Evolutionary conservation across 2,113 vertebrate genomes (phyloP).

Genomic region (Anguilla japonica): DNA sequence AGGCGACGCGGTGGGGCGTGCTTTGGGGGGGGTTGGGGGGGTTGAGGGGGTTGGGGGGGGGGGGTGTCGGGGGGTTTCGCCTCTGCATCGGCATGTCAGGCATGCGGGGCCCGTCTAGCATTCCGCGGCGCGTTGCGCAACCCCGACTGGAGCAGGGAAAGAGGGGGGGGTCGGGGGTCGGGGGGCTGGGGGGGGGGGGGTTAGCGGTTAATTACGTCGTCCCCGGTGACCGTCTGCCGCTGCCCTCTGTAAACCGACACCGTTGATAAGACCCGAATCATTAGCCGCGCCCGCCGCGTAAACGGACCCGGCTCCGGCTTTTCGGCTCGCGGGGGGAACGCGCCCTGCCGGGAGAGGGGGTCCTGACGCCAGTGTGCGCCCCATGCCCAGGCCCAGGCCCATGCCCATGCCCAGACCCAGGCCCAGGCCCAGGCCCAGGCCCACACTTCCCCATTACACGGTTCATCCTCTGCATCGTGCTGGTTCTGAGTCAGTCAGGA

Average conservation of each 20-base stretch:
- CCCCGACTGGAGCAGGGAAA: constrained; percentile 15
- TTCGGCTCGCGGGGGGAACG: not conserved
- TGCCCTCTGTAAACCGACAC: constrained; percentile 57
- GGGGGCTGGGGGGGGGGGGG: constrained; percentile 13
- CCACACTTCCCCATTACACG: not conserved
- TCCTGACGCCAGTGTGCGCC: not conserved
- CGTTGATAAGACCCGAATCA: constrained; percentile 61
- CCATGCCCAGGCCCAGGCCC: too few species aligned
- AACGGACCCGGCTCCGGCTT: constrained; percentile 41
- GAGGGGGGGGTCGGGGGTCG: constrained; percentile 6
- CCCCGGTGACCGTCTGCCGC: constrained; percentile 52
- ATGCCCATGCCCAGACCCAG: not conserved
- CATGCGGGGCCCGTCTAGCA: constrained; percentile 44
- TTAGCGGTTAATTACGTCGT: constrained; percentile 54
- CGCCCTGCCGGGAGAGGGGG: not conserved
- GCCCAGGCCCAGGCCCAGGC: not conserved
- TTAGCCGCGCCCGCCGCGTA: constrained; percentile 51
- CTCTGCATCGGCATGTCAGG: constrained; percentile 33
- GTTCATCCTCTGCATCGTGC: too few species aligned
- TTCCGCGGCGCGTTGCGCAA: constrained; percentile 41
- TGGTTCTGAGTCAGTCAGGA: not conserved
- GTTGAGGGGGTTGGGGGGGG: too few species aligned
- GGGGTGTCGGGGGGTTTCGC: constrained; percentile 24
- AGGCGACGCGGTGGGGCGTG: not conserved
- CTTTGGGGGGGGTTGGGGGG: too few species aligned